Evolutionary conservation across 2,888 invertebrate species (phyloP), one percentile per base, ranked within the genome.

Genomic region (Pecten maximus): DNA sequence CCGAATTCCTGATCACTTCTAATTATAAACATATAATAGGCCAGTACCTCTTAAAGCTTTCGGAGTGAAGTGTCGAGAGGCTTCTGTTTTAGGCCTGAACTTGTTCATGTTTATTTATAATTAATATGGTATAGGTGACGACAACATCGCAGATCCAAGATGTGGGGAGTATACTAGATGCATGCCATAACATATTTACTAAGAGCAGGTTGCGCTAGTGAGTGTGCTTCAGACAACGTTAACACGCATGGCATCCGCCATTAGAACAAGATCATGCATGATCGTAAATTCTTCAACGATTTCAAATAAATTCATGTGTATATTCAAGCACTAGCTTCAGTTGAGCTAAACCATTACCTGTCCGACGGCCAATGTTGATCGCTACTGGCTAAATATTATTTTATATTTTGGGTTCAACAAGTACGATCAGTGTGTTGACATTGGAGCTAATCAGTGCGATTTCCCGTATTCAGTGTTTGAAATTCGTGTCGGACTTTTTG

Each of bases 211-310:
- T 44, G 12, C 12, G 12, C 44, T 6, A 44, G 2, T 19, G 60
- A 12, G 6, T 4, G n/a, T n/a, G n/a, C 28, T 74, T 28, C 44
- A 10, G 44, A 44, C 44, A 10, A 44, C 8, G 44, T 10, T 10
- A 10, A 10, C 35, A 74, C 35, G 74, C 28, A 74, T 35, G 6
- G 2, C 28, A 74, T 74, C 28, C 60, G 28, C 28, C 28, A 74
- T 74, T 28, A 74, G 74, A 74, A 74, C 74, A 74, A 28, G 74
- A 74, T 74, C 74, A 28, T 35, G 74, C 74, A 74, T 74, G 74
- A 74, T 74, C 10, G 74, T 6, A 12, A 28, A 74, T 74, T 12
- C 6, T 10, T 74, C 28, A 10, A 10, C 35, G 35, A 74, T 35
- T 28, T 74, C 35, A 35, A 35, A 28, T 10, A 12, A 35, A 28